Evolutionary conservation across 2,113 vertebrate species (phyloP), one percentile per base, ranked within the genome.

Genomic region (Varanus salvator): DNA sequence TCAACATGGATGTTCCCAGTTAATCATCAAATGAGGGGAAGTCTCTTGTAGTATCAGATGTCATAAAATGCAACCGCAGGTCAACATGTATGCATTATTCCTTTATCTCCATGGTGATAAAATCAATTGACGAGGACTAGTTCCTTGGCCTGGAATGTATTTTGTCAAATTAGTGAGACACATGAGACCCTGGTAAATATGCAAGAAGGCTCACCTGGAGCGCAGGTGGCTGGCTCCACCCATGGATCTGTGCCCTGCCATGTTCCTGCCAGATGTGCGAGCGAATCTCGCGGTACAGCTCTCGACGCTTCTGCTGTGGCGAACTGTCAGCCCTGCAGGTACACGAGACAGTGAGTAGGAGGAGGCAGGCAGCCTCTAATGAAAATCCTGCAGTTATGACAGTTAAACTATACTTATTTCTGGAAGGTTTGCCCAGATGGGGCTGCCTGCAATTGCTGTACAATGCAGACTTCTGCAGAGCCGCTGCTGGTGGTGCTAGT

Each of bases 281-380:
- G 52, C 97, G 97, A 44, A 98, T 97, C 68, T 97, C 97, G n/a
- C 95, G 92, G 94, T 98, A 98, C 85, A 97, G 88, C 90, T 98
- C 97, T 87, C 93, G 95, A 84, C 95, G 97, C 90, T 97, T 97
- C 91, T 96, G 92, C 50, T 97, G 96, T 15, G 97, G 96, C 31
- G 98, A 97, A 38, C 88, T 17, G 23, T 77, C 87, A 54, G 93
- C 91, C 77, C 84, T 87, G 85, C 14, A 74, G 69, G 72, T 11
- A 60, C 14, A 34, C 2, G 17, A 23, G 12, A 83, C 19, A 80
- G 86, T 31, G 34, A 72, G 5, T 48, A 57, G 66, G 5, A 31
- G 17, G 72, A 23, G n/a, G n/a, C 60, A 69, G 29, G 31, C 3
- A 54, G 27, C 27, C 71, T 27, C 4, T 25, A 1, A 21, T 31